These are phyloP conservation scores for Zalophus californianus DNA, from an alignment of 2,797 vertebrate genomes.

Conservation along the genomic window DNA sequence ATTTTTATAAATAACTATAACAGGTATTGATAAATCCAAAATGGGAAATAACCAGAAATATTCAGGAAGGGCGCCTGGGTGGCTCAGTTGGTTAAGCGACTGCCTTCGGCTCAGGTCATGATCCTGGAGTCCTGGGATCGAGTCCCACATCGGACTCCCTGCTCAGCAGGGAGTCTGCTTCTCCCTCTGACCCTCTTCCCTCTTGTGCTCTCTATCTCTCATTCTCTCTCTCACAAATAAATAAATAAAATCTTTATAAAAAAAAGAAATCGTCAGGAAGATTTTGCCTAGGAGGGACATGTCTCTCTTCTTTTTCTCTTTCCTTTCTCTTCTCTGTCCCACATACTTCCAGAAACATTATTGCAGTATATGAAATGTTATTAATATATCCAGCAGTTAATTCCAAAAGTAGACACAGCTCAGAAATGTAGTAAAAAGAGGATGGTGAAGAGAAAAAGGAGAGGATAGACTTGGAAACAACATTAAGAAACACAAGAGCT, in stretches of 20 bases:
- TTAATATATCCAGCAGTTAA: not conserved
- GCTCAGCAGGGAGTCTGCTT: too few species aligned
- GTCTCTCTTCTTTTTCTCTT: not conserved
- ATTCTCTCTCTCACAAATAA: too few species aligned
- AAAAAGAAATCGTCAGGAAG: not conserved
- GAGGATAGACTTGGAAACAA: not conserved
- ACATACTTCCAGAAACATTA: not conserved
- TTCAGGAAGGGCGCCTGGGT: not conserved
- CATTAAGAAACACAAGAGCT: not conserved
- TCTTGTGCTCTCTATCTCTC: too few species aligned
- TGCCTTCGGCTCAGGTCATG: too few species aligned
- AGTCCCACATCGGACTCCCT: too few species aligned
- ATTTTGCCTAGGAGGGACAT: not conserved
- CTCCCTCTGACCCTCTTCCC: too few species aligned
- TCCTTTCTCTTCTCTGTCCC: not conserved
- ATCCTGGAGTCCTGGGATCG: too few species aligned
- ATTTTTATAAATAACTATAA: constrained; percentile 13
- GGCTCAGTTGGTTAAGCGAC: too few species aligned
- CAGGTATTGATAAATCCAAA: not conserved
- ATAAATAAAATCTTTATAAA: too few species aligned
- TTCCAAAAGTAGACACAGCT: not conserved
- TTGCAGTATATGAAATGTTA: not conserved
- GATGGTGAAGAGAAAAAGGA: not conserved
- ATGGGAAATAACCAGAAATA: not conserved
- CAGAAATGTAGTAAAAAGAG: not conserved